A percentile compares a stretch with the other conserved stretches of the same genome.
Evolutionary conservation across 2,888 invertebrate species (phyloP).

Genomic region (Nezara viridula): DNA sequence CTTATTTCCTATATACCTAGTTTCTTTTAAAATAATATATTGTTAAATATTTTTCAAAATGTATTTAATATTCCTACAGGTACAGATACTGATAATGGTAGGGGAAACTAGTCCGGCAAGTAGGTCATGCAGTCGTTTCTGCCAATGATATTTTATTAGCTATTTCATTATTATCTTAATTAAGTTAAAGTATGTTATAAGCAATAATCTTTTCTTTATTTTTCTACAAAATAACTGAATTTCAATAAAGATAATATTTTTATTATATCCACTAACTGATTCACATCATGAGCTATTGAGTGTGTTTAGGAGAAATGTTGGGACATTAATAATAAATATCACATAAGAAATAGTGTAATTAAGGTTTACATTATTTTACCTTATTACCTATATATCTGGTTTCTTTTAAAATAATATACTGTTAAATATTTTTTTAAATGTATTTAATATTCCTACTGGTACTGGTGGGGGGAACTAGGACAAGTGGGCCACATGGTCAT

Average conservation of each 20-base stretch:
- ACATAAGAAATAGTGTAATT: too few species aligned
- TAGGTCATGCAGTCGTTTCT: too few species aligned
- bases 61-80: not conserved
- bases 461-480: too few species aligned
- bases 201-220: not conserved
- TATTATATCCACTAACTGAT: too few species aligned
- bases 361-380: not conserved
- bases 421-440: not conserved
- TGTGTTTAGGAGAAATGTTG: too few species aligned
- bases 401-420: not conserved
- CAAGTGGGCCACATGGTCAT: too few species aligned
- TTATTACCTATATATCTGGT: not conserved
- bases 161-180: not conserved
- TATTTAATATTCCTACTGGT: not conserved
- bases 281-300: too few species aligned
- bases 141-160: not conserved
- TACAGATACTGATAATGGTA: too few species aligned
- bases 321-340: too few species aligned
- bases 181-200: not conserved
- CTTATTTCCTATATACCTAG: not conserved
- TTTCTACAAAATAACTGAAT: not conserved
- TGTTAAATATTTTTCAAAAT: not conserved
- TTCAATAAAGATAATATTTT: too few species aligned
- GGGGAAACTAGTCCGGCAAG: too few species aligned
- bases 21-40: not conserved